Evolutionary conservation across 2,888 invertebrate species (phyloP).

Genomic region (Anticlea derivata): DNA sequence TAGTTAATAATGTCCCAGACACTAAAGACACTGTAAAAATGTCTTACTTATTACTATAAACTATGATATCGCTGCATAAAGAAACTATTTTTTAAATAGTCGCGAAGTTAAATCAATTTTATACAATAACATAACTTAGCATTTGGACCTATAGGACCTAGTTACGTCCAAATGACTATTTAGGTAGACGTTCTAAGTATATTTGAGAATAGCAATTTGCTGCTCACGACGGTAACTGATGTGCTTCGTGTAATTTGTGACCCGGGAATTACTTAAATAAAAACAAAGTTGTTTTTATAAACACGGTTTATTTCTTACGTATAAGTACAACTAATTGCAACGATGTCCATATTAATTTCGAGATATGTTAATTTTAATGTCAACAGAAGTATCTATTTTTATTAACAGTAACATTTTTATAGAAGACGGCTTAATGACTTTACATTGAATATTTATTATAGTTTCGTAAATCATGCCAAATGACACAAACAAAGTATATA

Average conservation of each 20-base stretch:
- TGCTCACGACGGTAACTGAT: neutral
- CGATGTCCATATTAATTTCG: slow-evolving; percentile 40
- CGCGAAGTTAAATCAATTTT: no score
- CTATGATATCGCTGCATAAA: no score
- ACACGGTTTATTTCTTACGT: slow-evolving; percentile 70
- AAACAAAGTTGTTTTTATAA: slow-evolving; percentile 49
- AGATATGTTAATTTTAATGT: slow-evolving; percentile 20
- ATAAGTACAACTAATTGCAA: slow-evolving; percentile 73
- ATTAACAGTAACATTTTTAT: slow-evolving; percentile 32
- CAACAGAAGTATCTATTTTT: slow-evolving; percentile 32
- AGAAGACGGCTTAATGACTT: slow-evolving; percentile 10
- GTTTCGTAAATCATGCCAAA: slow-evolving; percentile 8
- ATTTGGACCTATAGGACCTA: no score
- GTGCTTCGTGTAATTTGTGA: neutral
- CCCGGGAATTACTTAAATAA: slow-evolving; percentile 33
- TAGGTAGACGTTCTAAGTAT: no score
- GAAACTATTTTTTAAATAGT: no score
- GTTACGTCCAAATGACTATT: neutral
- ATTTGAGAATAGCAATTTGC: slow-evolving; percentile 6
- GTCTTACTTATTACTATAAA: no score
- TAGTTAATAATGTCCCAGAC: no score
- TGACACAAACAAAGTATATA: neutral
- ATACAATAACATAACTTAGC: no score
- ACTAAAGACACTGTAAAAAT: no score
- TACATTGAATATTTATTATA: slow-evolving; percentile 2